Base-by-base conservation (phyloP, 2,113 vertebrate genomes). In the Lynx canadensis region DNA sequence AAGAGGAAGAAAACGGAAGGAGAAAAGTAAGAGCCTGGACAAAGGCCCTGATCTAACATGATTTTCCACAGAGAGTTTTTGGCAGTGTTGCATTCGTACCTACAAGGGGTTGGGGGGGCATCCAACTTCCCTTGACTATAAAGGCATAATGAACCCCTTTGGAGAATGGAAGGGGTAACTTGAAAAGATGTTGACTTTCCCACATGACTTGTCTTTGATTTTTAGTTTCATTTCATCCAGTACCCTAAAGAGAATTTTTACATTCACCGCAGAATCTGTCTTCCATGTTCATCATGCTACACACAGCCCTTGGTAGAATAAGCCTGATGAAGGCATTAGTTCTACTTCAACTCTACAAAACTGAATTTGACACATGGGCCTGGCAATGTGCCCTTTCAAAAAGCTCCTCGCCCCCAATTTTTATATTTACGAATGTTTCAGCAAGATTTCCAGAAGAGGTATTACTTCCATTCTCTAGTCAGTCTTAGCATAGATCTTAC, bases 1-100 rank as follows among this genome's bases (percentile, higher is more conserved):
- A 91, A 98, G 90, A 95, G 65, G 27, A 97, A 97, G 73, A 63
- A 97, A 92, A 74, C 31, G 16, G 65, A n/a, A 88, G 8, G 21
- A 71, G 38, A 19, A 25, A 96, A 79, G n/a, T 25, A 82, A 89
- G 16, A 82, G 16, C n/a, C 55, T 84, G 36, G 63, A 74, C 14
- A 65, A 69, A n/a, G 14, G 1, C 27, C 31, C 65, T 80, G 36
- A 19, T 83, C 79, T 65, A 48, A 84, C 16, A 31, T 79, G 65
- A 89, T 88, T 83, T 81, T 92, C 68, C 21, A 80, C 4, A 21
- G 38, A 89, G 25, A 63, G 13, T 6, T 48, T 82, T 90, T n/a
- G 68, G 74, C 33, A 78, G 38, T 31, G 38, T 52, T 83, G 7
- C 7, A 11, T 87, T 65, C 5, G 1, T 74, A 41, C 92, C 81